Evolutionary conservation across 92 coral and sea anemone genomes (phyloP), one percentile per base, ranked within the genome.

Genomic region (Montipora capitata): DNA sequence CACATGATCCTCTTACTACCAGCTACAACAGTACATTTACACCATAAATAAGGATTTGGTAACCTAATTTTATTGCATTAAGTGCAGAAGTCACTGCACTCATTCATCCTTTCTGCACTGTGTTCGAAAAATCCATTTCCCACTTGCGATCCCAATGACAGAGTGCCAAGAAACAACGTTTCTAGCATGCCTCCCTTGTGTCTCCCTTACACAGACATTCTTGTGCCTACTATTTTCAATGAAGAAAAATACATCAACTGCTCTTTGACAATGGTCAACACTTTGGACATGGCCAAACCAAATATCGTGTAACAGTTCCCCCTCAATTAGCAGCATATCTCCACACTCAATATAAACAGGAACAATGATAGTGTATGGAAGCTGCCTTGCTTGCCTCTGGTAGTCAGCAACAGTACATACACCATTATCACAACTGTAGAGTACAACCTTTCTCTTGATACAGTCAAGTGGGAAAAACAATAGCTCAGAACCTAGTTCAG

Each of bases 161-260:
- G 94, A 91, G 85, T 86, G 72, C 94, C 91, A 91, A 14, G 86
- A 63, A 68, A 91, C 91, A 78, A 88, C 80, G 74, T 91, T 91
- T 65, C 85, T 82, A 43, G 73, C 94, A 91, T 80, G 88, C 59
- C 94, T 79, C 54, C 94, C 94, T 61, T 68, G 87, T 8, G 90
- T 78, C 77, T 92, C 92, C 68, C 92, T 77, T 5, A 71, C 74
- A 70, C 18, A 89, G 70, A 64, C 42, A 65, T 42, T 80, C 40
- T 59, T 70, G 54, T 62, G 86, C 42, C 90, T 66, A 61, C 40
- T 78, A 39, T 83, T 78, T 48, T 88, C 90, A 52, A 92, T 85
- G 79, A 66, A 92, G 87, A 92, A 87, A 64, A 68, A 90, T 35
- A 82, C 85, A 42, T 91, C 94, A 54, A 76, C 76, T 81, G 85